These are phyloP conservation scores for Drosophila peninsularis DNA, from an alignment of 2,888 invertebrate genomes.

Conservation along the genomic window DNA sequence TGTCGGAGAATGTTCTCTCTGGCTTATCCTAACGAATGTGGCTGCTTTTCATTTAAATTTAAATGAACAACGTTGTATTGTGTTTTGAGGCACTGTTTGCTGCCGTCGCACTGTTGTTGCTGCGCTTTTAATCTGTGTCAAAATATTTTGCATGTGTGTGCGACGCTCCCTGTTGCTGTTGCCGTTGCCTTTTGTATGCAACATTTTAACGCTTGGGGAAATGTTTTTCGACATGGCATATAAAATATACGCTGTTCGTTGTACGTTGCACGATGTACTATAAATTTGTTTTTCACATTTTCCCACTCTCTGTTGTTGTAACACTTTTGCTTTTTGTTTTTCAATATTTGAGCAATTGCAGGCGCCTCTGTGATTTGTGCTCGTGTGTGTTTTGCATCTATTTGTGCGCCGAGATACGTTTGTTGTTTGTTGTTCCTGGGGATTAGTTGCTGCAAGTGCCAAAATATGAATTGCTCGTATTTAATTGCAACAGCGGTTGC, in stretches of 20 bases:
- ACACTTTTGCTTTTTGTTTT: slow-evolving; percentile 45
- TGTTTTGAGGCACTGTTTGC: slow-evolving; percentile 52
- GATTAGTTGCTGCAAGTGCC: slow-evolving; percentile 62
- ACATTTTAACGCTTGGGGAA: slow-evolving; percentile 57
- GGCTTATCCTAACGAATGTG: slow-evolving; percentile 58
- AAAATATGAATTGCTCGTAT: slow-evolving; percentile 63
- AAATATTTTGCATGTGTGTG: slow-evolving; percentile 61
- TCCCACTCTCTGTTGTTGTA: slow-evolving; percentile 21
- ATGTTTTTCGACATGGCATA: slow-evolving; percentile 57
- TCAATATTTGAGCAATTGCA: slow-evolving; percentile 62
- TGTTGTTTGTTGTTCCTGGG: slow-evolving; percentile 32
- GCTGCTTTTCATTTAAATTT: slow-evolving; percentile 71
- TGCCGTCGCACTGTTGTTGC: slow-evolving; percentile 19
- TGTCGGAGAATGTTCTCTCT: slow-evolving; percentile 8
- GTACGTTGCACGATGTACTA: slow-evolving; percentile 22
- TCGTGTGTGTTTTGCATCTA: slow-evolving; percentile 15
- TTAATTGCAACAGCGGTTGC: slow-evolving; percentile 48
- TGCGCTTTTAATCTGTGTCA: slow-evolving; percentile 72
- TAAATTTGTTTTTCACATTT: slow-evolving; percentile 60
- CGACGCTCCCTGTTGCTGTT: slow-evolving; percentile 11
- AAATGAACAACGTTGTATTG: slow-evolving; percentile 67
- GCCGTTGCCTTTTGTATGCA: slow-evolving; percentile 22
- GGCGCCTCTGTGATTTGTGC: slow-evolving; percentile 50
- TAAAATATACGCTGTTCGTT: slow-evolving; percentile 39
- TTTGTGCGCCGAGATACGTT: slow-evolving; percentile 9